Percentiles rank a stretch among this genome's conserved stretches.
Evolutionary conservation across 2,888 invertebrate genomes (phyloP).

Genomic region (Dynastes maya): DNA sequence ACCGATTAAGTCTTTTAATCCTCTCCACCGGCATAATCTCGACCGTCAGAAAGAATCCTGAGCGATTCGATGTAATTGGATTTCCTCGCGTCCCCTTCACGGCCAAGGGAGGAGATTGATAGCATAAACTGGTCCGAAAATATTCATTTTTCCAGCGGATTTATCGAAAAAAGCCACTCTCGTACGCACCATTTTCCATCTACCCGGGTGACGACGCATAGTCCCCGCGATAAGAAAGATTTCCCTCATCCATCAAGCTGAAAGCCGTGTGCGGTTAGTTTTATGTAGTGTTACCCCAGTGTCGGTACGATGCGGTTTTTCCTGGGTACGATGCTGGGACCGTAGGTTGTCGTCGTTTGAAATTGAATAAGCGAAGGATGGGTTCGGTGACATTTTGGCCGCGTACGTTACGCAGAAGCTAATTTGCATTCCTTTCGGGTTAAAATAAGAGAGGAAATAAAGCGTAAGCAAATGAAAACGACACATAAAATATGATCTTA

Average conservation of each 20-base stretch:
- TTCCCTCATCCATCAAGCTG: slow-evolving; percentile 37
- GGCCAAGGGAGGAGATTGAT: neutral
- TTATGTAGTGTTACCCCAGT: neutral
- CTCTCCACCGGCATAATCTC: too few relatives aligned
- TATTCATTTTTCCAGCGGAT: too few relatives aligned
- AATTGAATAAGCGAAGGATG: slow-evolving; percentile 27
- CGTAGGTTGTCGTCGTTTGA: neutral
- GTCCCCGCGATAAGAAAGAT: slow-evolving; percentile 23
- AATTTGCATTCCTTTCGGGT: too few relatives aligned
- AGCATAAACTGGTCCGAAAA: neutral
- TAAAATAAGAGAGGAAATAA: too few relatives aligned
- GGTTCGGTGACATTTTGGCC: too few relatives aligned
- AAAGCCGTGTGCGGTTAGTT: slow-evolving; percentile 1
- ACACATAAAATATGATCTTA: too few relatives aligned
- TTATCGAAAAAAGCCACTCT: neutral
- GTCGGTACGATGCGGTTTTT: slow-evolving; percentile 4
- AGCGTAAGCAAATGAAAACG: too few relatives aligned
- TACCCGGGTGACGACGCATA: neutral
- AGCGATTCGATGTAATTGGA: neutral
- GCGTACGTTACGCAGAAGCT: neutral
- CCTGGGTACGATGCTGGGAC: neutral
- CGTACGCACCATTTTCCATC: neutral
- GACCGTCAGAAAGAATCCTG: too few relatives aligned
- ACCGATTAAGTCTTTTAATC: slow-evolving; percentile 22
- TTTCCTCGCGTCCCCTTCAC: neutral